These are phyloP conservation scores for Drosophila quinaria DNA, from an alignment of 2,888 invertebrate species.

Conservation along the genomic window DNA sequence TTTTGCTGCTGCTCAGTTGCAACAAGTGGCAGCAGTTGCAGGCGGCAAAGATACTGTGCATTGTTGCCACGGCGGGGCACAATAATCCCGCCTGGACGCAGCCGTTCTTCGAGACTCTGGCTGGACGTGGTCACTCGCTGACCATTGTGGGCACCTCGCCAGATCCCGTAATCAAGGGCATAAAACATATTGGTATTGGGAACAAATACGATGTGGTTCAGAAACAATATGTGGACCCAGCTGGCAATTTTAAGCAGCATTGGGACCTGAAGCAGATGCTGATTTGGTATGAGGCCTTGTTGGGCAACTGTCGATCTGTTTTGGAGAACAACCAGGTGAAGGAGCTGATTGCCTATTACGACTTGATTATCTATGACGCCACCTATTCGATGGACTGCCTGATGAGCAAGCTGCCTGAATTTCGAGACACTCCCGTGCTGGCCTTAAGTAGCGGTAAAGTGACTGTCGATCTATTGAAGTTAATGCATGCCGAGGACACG, in stretches of 20 bases:
- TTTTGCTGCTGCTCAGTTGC: constrained; percentile 26
- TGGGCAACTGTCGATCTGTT: constrained; percentile 54
- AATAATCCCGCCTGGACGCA: constrained; percentile 65
- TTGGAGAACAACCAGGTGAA: neutral
- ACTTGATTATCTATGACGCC: constrained; percentile 67
- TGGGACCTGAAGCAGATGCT: constrained; percentile 53
- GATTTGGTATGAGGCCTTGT: constrained; percentile 65
- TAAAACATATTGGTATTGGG: constrained; percentile 19
- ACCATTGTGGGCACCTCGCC: constrained; percentile 42
- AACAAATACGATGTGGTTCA: constrained; percentile 52
- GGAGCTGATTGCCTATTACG: constrained; percentile 1
- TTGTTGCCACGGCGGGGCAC: constrained; percentile 56
- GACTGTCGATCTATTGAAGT: constrained; percentile 39
- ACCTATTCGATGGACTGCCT: constrained; percentile 54
- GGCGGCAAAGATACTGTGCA: constrained; percentile 59
- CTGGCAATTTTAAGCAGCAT: constrained; percentile 14
- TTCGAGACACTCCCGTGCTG: constrained; percentile 37
- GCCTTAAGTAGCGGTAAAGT: constrained; percentile 66
- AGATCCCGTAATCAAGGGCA: constrained; percentile 10
- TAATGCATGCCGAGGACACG: constrained; percentile 57
- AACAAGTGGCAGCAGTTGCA: constrained; percentile 28
- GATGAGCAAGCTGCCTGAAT: constrained; percentile 19
- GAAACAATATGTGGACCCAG: constrained; percentile 43
- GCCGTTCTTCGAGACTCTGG: constrained; percentile 54
- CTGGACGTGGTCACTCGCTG: constrained; percentile 55